Percentiles rank a stretch among this genome's conserved stretches.
phyloP scores from a whole-genome alignment of 2,888 invertebrate species.

The Saturnia pavonia region DNA sequence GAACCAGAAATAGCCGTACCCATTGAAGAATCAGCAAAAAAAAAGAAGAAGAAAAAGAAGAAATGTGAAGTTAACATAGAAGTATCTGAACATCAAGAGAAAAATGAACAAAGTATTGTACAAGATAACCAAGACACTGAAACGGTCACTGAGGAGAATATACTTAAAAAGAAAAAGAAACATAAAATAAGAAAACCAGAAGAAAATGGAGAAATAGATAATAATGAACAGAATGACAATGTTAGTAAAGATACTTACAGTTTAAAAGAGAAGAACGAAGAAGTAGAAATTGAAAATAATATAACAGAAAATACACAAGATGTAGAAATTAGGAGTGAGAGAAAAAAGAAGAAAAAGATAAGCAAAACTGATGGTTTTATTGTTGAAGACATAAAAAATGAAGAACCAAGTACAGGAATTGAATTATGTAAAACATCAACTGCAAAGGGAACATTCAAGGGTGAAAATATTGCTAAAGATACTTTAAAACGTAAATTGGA shows the following conservation, averaged over 20 bases:
- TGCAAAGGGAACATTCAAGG: constrained; percentile 35
- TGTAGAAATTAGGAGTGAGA: constrained; percentile 25
- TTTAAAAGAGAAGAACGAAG: constrained; percentile 27
- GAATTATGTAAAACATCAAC: constrained; percentile 21
- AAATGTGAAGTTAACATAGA: constrained; percentile 24
- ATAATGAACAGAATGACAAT: neutral
- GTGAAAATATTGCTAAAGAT: constrained; percentile 26
- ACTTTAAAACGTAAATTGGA: constrained; percentile 36
- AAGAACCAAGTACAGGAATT: constrained; percentile 44
- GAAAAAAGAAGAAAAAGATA: constrained; percentile 49
- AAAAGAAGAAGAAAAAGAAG: constrained; percentile 59
- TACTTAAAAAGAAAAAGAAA: constrained; percentile 22
- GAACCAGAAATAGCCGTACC: constrained; percentile 64
- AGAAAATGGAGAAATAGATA: constrained; percentile 17
- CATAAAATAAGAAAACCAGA: neutral
- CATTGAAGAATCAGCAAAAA: constrained; percentile 56
- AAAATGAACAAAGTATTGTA: constrained; percentile 26
- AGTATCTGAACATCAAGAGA: constrained; percentile 30
- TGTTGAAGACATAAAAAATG: constrained; percentile 47
- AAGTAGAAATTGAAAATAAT: constrained; percentile 11
- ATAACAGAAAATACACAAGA: constrained; percentile 16
- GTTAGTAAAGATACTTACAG: constrained; percentile 15
- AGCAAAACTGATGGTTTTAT: constrained; percentile 40
- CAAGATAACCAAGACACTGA: constrained; percentile 15
- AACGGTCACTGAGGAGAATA: constrained; percentile 19